Evolutionary conservation across 2,888 invertebrate genomes (phyloP), one percentile per base, ranked within the genome.

Genomic region (Pachymerium ferrugineum): DNA sequence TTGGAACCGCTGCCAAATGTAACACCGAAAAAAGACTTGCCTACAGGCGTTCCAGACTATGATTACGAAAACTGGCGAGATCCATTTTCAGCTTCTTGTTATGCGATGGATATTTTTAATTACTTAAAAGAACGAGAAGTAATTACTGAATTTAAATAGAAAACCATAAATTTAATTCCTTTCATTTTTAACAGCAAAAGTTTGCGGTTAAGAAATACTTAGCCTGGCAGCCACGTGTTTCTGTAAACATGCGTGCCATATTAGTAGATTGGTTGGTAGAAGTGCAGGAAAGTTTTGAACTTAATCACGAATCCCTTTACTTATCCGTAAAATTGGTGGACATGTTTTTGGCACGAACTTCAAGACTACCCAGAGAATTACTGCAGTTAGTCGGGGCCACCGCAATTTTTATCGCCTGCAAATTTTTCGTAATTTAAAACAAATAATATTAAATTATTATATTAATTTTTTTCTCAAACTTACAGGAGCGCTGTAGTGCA

Each of bases 181-280:
- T 75, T 30, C 29, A 33, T 1, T 74, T 77, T 75, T 76, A 84
- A n/a, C 8, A 68, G 68, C 6, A 29, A 30, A 68, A 25, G 12
- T 97, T 94, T 82, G 82, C 83, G 22, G 88, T 96, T 71, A 86
- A 86, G 22, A 91, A 94, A 82, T 98, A 97, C 83, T 89, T 97
- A 85, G 85, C 85, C 35, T 85, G 86, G 28, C 95, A 97, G 85
- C 85, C 88, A 16, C 89, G 90, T 77, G 85, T 98, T 74, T 90
- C 91, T 0, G 85, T 87, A 42, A 90, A 90, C 88, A 97, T 97
- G 94, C 87, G 99, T 70, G 90, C 95, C 0, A 87, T 97, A 25
- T 87, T 99, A 1, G 91, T 99, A 0, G 98, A 99, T 84, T 99
- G 99, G 99, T 92, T 99, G 92, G 97, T 99, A 62, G 97, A 98